These are phyloP conservation scores for Nomada lathburiana DNA, from an alignment of 2,888 invertebrate genomes.

Conservation along the genomic window DNA sequence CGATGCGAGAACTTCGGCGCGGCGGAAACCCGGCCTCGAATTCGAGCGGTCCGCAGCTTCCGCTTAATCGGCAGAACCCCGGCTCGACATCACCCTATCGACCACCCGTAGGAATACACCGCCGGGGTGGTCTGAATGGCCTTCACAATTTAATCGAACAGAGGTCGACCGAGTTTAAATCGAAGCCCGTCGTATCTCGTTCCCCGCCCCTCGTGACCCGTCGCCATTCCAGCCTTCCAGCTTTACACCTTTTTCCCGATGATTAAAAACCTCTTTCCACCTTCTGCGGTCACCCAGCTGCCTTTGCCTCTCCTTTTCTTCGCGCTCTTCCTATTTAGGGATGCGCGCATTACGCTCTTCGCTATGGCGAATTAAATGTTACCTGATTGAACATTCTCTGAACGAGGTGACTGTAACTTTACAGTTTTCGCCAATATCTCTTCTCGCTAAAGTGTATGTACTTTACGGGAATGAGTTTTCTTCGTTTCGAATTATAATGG, in stretches of 20 bases:
- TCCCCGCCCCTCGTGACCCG: not conserved
- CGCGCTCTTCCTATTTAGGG: too few species aligned
- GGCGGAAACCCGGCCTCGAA: constrained; percentile 35
- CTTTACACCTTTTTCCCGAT: constrained; percentile 2
- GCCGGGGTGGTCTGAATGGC: constrained; percentile 23
- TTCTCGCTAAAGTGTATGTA: too few species aligned
- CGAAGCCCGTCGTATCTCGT: constrained; percentile 23
- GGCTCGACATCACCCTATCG: constrained; percentile 35
- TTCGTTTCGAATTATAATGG: too few species aligned
- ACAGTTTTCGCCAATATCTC: too few species aligned
- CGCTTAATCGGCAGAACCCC: constrained; percentile 52
- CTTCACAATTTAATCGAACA: constrained; percentile 45
- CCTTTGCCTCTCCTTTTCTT: too few species aligned
- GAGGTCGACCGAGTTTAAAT: constrained; percentile 39
- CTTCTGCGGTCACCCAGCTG: not conserved
- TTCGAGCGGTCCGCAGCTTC: constrained; percentile 35
- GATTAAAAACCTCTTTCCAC: not conserved
- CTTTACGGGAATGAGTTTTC: too few species aligned
- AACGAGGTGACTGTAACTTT: too few species aligned
- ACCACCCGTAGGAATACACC: constrained; percentile 37
- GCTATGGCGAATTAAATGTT: not conserved
- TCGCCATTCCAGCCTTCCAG: constrained; percentile 23
- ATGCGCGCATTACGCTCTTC: too few species aligned
- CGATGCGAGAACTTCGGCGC: constrained; percentile 23
- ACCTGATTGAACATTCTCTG: too few species aligned